Conservation (phyloP, 2,888 invertebrate species). For the Drosophila mayaguana region DNA sequence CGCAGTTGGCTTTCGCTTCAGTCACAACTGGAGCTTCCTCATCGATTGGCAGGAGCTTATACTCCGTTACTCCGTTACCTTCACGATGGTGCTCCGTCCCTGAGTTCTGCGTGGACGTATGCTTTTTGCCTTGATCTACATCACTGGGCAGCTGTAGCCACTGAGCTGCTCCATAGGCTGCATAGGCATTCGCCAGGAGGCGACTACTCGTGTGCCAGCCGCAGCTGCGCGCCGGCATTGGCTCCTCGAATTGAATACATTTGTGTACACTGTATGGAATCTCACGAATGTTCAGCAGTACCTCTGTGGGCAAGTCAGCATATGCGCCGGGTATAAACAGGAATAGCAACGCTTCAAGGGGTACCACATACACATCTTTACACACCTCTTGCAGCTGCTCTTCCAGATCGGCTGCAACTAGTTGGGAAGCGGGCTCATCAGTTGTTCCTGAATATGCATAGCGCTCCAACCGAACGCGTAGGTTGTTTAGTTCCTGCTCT, state of each 20-base stretch:
- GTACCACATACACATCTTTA: slow-evolving; percentile 55
- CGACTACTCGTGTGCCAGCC: slow-evolving; percentile 79
- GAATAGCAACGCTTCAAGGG: slow-evolving; percentile 75
- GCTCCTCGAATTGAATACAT: slow-evolving; percentile 67
- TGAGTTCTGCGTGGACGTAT: background rate
- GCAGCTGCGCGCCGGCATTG: slow-evolving; percentile 75
- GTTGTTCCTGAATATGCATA: slow-evolving; percentile 34
- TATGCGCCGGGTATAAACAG: slow-evolving; percentile 72
- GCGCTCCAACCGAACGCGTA: slow-evolving; percentile 58
- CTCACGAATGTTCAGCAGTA: slow-evolving; percentile 55
- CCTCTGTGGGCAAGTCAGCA: slow-evolving; percentile 77
- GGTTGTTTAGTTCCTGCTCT: slow-evolving; percentile 37
- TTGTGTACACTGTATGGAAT: slow-evolving; percentile 33
- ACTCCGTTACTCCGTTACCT: slow-evolving; percentile 18
- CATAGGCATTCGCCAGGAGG: slow-evolving; percentile 57
- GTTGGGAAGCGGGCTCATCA: background rate
- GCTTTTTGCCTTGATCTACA: background rate
- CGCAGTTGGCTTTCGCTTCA: slow-evolving; percentile 34
- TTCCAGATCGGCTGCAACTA: slow-evolving; percentile 11
- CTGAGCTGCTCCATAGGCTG: slow-evolving; percentile 34
- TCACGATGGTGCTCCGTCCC: too few relatives aligned
- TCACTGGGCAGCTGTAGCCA: slow-evolving; percentile 51
- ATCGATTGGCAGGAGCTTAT: slow-evolving; percentile 36
- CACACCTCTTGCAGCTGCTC: slow-evolving; percentile 7
- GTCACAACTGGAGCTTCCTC: background rate